A percentile compares a stretch with the other conserved stretches of the same genome.
Evolutionary conservation across 2,888 invertebrate species (phyloP).

Genomic region (Mimas tiliae): DNA sequence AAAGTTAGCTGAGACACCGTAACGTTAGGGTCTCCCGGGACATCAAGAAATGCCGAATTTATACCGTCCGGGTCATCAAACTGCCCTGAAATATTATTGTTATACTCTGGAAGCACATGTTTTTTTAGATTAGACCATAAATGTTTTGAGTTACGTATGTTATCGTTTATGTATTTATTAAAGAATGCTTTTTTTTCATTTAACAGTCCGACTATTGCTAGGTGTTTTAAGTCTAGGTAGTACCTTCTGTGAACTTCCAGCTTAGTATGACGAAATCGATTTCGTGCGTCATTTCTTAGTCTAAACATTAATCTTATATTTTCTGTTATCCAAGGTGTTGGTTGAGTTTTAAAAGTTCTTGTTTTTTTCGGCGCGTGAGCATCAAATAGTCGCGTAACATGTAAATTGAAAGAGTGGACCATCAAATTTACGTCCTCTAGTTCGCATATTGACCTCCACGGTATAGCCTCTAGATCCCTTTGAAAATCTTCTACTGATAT

Average conservation of each 20-base stretch:
- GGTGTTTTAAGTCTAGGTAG: slow-evolving; percentile 25
- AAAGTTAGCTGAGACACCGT: not conserved
- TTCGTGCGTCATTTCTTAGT: slow-evolving; percentile 12
- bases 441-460: not conserved
- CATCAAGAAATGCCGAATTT: slow-evolving; percentile 19
- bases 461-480: not conserved
- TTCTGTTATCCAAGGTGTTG: slow-evolving; percentile 28
- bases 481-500: not conserved
- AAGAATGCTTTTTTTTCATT: slow-evolving; percentile 29
- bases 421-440: slow-evolving; percentile 13
- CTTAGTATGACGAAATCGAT: slow-evolving; percentile 9
- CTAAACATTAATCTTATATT: slow-evolving; percentile 25
- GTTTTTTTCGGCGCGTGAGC: slow-evolving; percentile 22
- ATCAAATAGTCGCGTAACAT: not conserved
- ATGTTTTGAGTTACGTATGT: not conserved
- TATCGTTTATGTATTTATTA: not conserved
- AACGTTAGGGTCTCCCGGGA: not conserved
- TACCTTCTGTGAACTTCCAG: slow-evolving; percentile 8
- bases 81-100: not conserved
- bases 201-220: not conserved
- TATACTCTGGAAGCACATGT: not conserved
- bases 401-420: not conserved
- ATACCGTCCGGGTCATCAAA: slow-evolving; percentile 21
- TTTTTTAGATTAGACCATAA: slow-evolving; percentile 12
- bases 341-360: not conserved